Conservation (phyloP, 2,797 vertebrate genomes). For the Enteromius mattozi region DNA sequence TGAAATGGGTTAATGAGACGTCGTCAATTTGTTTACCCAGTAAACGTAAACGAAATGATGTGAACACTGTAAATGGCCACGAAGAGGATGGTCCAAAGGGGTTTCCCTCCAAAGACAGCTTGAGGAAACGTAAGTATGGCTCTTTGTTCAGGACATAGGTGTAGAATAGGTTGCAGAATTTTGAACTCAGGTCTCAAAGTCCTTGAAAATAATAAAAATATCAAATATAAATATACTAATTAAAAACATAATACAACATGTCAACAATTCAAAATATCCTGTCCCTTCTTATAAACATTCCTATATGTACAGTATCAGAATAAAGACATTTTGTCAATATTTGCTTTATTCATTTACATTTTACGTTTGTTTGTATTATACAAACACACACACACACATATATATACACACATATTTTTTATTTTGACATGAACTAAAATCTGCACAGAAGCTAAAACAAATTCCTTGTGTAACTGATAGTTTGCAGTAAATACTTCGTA, state of each 20-base stretch:
- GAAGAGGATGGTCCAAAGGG: background rate
- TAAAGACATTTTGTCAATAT: background rate
- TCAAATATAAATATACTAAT: background rate
- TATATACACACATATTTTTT: no score
- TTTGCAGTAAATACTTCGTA: background rate
- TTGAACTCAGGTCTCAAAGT: background rate
- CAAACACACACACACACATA: no score
- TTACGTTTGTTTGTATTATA: background rate
- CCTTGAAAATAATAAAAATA: background rate
- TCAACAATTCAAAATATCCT: background rate
- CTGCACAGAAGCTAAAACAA: background rate
- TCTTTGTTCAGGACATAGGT: background rate
- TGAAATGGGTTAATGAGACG: conserved; percentile 28
- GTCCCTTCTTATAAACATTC: background rate
- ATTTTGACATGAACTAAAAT: background rate
- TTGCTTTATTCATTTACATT: background rate
- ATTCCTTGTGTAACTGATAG: background rate
- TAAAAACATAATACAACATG: no score
- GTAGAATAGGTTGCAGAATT: background rate
- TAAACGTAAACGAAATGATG: conserved; percentile 61
- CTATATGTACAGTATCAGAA: no score
- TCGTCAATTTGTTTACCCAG: conserved; percentile 39
- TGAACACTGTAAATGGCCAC: background rate
- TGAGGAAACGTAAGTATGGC: conserved; percentile 42
- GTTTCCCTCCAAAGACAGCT: conserved; percentile 22